Percentiles rank a stretch among this genome's conserved stretches.
phyloP scores from a whole-genome alignment of 1,140 invertebrate genomes.

The Brachionus rotundiformis region DNA sequence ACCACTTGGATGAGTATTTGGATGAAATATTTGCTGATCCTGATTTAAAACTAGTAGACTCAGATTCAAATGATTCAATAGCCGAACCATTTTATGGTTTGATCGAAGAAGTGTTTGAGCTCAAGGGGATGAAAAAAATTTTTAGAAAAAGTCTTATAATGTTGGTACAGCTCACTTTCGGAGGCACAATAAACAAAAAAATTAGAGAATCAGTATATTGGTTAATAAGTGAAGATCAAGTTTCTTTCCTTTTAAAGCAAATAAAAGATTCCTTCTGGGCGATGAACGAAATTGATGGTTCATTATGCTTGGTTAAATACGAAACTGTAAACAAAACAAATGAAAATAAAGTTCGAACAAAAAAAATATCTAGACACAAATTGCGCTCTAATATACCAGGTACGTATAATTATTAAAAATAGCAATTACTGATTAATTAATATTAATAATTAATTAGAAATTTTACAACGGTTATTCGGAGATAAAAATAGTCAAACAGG shows the following conservation, averaged over 20 bases:
- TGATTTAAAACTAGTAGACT: constrained; percentile 58
- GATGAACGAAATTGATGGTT: constrained; percentile 71
- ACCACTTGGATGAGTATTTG: constrained; percentile 57
- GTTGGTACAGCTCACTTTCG: constrained; percentile 87
- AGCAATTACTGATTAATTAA: too few species aligned
- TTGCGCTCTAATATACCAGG: constrained; percentile 63
- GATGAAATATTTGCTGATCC: constrained; percentile 61
- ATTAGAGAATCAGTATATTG: constrained; percentile 81
- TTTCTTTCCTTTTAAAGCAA: constrained; percentile 80
- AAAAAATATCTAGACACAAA: constrained; percentile 62
- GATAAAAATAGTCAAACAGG: constrained; percentile 79
- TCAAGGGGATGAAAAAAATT: constrained; percentile 82
- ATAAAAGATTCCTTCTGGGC: constrained; percentile 85
- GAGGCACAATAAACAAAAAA: constrained; percentile 84
- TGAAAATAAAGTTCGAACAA: constrained; percentile 71
- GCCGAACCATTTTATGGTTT: constrained; percentile 82
- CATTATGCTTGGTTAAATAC: constrained; percentile 59
- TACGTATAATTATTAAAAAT: too few species aligned
- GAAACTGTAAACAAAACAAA: constrained; percentile 65
- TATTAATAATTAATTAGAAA: too few species aligned
- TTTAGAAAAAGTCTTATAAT: constrained; percentile 80
- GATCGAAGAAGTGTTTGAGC: constrained; percentile 83
- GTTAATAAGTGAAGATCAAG: constrained; percentile 83
- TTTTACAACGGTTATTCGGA: constrained; percentile 79
- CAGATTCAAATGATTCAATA: constrained; percentile 71